Conservation (phyloP, 2,113 vertebrate species). For the Merops nubicus region DNA sequence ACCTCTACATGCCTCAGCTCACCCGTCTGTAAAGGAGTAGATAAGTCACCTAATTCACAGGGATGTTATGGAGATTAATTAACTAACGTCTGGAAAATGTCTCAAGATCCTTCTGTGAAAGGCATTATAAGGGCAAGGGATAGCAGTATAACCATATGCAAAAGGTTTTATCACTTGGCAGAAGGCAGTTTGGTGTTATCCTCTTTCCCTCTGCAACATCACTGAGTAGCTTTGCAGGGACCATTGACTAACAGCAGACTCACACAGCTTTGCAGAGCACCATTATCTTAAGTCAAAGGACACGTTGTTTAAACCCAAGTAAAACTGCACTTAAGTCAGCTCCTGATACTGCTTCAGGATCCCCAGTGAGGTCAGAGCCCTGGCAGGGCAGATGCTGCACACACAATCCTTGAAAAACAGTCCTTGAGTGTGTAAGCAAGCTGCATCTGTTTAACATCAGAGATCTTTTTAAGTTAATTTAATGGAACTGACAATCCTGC, state of each 20-base stretch:
- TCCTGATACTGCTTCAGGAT: background rate
- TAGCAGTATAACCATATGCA: background rate
- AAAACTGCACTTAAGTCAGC: background rate
- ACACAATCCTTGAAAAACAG: background rate
- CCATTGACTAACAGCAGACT: background rate
- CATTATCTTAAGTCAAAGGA: background rate
- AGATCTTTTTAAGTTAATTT: background rate
- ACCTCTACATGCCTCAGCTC: constrained; percentile 39
- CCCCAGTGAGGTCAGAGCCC: background rate
- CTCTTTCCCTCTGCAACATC: background rate
- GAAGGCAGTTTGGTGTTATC: background rate
- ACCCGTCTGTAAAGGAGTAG: constrained; percentile 39
- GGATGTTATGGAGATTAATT: constrained; percentile 71
- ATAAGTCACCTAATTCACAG: constrained; percentile 66
- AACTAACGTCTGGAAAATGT: constrained; percentile 55
- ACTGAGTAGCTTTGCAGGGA: background rate
- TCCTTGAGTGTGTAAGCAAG: background rate
- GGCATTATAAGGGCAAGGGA: constrained; percentile 47
- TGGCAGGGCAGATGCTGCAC: background rate
- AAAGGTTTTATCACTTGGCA: constrained; percentile 40
- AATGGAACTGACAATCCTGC: background rate
- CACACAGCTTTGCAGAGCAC: background rate
- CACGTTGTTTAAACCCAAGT: background rate
- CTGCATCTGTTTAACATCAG: background rate
- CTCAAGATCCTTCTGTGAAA: constrained; percentile 55